A percentile compares a stretch with the other conserved stretches of the same genome.
These are phyloP conservation scores for Dasypolia templi DNA, from an alignment of 2,888 invertebrate genomes.

Conservation along the genomic window DNA sequence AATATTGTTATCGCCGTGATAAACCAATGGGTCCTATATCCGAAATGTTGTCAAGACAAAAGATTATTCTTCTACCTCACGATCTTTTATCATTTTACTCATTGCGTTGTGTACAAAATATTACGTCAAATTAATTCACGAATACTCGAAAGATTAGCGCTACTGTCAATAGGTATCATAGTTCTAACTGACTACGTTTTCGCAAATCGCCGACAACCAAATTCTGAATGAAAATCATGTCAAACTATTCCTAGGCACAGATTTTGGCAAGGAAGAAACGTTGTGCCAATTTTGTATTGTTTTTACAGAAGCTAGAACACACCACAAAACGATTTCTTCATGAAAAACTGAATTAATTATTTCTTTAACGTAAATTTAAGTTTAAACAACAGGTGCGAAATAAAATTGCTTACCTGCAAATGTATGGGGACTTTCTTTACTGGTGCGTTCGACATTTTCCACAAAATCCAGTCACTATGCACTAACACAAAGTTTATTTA, in stretches of 20 bases:
- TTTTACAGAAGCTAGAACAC: constrained; percentile 10
- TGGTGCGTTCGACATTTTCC: constrained; percentile 92
- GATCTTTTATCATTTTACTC: not conserved
- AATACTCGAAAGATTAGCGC: not conserved
- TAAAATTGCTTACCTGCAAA: constrained; percentile 93
- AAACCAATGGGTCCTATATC: constrained; percentile 21
- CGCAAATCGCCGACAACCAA: constrained; percentile 54
- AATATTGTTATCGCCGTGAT: constrained; percentile 46
- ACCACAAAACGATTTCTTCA: constrained; percentile 10
- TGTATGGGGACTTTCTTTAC: constrained; percentile 99
- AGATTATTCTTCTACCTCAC: constrained; percentile 38
- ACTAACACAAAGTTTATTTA: constrained; percentile 85
- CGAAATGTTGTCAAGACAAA: constrained; percentile 36
- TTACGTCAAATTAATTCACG: not conserved
- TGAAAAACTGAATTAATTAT: constrained; percentile 22
- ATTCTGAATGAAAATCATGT: constrained; percentile 73
- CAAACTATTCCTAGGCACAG: constrained; percentile 64
- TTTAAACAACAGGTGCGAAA: constrained; percentile 81
- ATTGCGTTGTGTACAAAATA: not conserved
- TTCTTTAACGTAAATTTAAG: constrained; percentile 52
- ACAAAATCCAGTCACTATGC: constrained; percentile 80
- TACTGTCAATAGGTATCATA: not conserved
- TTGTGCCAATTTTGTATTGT: constrained; percentile 13
- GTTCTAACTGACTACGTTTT: constrained; percentile 25
- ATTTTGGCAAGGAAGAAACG: constrained; percentile 53